These are phyloP conservation scores for Bombus fervidus DNA, from an alignment of 1,140 invertebrate genomes.

Conservation along the genomic window DNA sequence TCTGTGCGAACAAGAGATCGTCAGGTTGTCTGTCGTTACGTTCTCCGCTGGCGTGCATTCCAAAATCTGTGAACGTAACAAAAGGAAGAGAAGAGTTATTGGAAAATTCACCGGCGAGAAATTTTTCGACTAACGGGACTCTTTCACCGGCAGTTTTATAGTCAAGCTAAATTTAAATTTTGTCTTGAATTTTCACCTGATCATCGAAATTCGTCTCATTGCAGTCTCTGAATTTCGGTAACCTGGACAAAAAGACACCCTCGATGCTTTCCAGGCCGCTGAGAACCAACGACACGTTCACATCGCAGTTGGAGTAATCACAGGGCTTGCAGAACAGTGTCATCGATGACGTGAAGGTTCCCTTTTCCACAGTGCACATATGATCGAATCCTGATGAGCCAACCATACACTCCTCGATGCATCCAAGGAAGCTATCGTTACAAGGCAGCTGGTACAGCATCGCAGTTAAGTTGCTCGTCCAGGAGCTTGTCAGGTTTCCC, in stretches of 20 bases:
- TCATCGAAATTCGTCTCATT: constrained; percentile 62
- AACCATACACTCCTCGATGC: constrained; percentile 46
- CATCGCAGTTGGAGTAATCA: constrained; percentile 65
- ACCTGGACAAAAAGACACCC: constrained; percentile 70
- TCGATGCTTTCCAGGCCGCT: constrained; percentile 70
- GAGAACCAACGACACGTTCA: constrained; percentile 70
- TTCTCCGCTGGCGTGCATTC: constrained; percentile 67
- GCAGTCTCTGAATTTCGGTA: constrained; percentile 65
- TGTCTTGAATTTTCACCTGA: constrained; percentile 39
- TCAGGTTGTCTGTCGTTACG: constrained; percentile 56
- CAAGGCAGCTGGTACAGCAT: constrained; percentile 69
- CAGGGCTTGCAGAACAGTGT: constrained; percentile 70
- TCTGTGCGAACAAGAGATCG: constrained; percentile 63
- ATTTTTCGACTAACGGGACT: background rate
- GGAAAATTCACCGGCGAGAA: background rate
- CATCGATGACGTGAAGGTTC: constrained; percentile 41
- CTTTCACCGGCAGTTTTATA: background rate
- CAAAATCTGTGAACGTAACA: constrained; percentile 56
- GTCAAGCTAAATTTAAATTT: background rate
- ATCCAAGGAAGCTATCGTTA: constrained; percentile 62
- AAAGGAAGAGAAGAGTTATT: too few species aligned
- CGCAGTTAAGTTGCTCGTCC: constrained; percentile 68
- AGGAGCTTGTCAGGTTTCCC: constrained; percentile 55
- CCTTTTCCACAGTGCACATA: constrained; percentile 61
- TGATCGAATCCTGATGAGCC: constrained; percentile 57